Conservation (phyloP, 35 echinoderm and acorn worm genomes). For the Diadema setosum region DNA sequence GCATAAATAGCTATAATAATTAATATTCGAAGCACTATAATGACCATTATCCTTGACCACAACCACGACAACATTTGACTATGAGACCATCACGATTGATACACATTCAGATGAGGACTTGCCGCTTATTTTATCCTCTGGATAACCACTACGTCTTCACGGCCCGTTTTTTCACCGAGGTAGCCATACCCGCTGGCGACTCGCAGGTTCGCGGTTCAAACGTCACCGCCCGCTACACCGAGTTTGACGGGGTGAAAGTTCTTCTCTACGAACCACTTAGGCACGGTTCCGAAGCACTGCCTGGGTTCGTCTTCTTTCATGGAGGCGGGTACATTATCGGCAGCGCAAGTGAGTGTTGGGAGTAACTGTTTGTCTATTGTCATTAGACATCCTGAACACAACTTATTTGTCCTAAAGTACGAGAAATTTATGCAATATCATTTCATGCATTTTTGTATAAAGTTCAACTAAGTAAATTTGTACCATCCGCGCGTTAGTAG, state of each 20-base stretch:
- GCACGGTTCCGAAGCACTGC: background rate
- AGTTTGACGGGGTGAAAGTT: conserved; percentile 62
- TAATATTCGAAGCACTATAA: too few species aligned
- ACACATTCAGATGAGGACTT: background rate
- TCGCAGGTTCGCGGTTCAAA: conserved; percentile 34
- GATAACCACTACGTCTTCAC: background rate
- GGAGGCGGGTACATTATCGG: conserved; percentile 67
- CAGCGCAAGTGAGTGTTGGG: conserved; percentile 66
- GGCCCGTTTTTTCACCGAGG: background rate
- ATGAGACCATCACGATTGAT: background rate
- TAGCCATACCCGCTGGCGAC: background rate
- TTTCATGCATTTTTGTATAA: too few species aligned
- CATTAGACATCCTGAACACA: too few species aligned
- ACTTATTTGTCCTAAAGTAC: too few species aligned
- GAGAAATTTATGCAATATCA: too few species aligned
- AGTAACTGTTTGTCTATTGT: too few species aligned
- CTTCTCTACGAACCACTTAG: conserved; percentile 65
- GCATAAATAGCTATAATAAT: too few species aligned
- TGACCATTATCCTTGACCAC: too few species aligned
- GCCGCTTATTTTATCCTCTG: too few species aligned
- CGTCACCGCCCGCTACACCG: conserved; percentile 26
- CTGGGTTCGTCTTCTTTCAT: conserved; percentile 70
- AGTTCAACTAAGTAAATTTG: too few species aligned
- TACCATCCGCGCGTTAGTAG: too few species aligned
- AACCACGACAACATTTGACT: too few species aligned